phyloP scores from a whole-genome alignment of 1,140 invertebrate species.

The Caenorhabditis remanei region DNA sequence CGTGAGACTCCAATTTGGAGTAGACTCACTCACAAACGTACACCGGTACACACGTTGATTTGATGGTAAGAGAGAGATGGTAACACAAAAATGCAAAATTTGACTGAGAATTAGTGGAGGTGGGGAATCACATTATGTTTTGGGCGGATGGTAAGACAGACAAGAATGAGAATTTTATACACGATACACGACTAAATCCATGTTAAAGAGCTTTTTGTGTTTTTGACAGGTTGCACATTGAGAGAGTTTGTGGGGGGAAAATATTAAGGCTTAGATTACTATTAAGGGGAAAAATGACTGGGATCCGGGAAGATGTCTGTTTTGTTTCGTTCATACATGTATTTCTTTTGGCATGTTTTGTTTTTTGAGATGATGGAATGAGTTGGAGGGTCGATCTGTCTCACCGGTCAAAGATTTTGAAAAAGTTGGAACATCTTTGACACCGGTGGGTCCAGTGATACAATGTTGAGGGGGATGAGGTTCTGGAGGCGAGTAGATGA shows the following conservation, averaged over 20 bases:
- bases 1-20: constrained; percentile 52
- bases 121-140: constrained; percentile 37
- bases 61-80: constrained; percentile 2
- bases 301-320: constrained; percentile 54
- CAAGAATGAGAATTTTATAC: constrained; percentile 29
- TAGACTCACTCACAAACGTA: constrained; percentile 51
- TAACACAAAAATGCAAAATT: constrained; percentile 32
- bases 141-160: neutral
- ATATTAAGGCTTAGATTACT: constrained; percentile 3
- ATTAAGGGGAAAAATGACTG: constrained; percentile 1
- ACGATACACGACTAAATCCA: constrained; percentile 37
- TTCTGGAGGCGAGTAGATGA: constrained; percentile 28
- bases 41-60: constrained; percentile 31
- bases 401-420: constrained; percentile 43
- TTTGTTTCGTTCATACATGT: constrained; percentile 41
- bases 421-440: constrained; percentile 3
- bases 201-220: constrained; percentile 54
- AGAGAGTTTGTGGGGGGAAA: neutral
- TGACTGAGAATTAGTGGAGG: constrained; percentile 51
- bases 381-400: neutral
- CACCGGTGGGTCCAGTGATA: constrained; percentile 45
- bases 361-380: constrained; percentile 51
- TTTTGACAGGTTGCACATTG: constrained; percentile 49
- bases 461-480: constrained; percentile 34
- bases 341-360: constrained; percentile 54